Evolutionary conservation across 30 jellyfish, hydroid and myxozoan genomes (phyloP), one percentile per base, ranked within the genome.

Genomic region (Aurelia aurita): DNA sequence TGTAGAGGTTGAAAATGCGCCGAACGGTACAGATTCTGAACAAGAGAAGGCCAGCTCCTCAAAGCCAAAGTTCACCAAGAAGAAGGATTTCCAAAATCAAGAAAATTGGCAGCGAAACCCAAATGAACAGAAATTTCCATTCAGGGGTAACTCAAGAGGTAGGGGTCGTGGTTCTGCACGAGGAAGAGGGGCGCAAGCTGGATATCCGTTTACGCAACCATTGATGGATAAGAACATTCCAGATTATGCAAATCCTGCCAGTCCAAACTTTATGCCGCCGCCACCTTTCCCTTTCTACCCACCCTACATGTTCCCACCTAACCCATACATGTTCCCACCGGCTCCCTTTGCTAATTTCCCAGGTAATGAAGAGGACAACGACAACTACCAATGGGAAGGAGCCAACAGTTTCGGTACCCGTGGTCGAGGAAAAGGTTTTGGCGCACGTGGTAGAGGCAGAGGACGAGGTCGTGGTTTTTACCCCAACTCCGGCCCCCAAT

Each of bases 321-420:
- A 67, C 39, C 79, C 79, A 19, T 29, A 1, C 39, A 78, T 78
- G 89, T 63, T 78, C 80, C 72, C 89, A 2, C 74, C 75, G 5
- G 26, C 29, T 69, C 63, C 19, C 9, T 34, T 31, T 66, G 12
- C 45, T 22, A 69, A 28, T 69, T 31, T 20, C 51, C 51, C 51
- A 31, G 34, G 31, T 8, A 69, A 31, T 8, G 20, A 39, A 16
- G 81, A 21, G 25, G 63, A n/a, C 27, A 26, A 64, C n/a, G 46
- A 64, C 1, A 39, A 39, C 51, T 6, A 39, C 9, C 51, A 39
- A 39, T 54, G 64, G 23, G 22, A 7, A 68, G 58, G 61, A 26
- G 18, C 21, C 18, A 29, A 31, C 53, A 44, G 64, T 11, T n/a
- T 14, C 16, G 26, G 61, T 1, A n/a, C 1, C 9, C 77, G 78